Conservation (phyloP, 2,888 invertebrate species). For the Pegoplata infirma region DNA sequence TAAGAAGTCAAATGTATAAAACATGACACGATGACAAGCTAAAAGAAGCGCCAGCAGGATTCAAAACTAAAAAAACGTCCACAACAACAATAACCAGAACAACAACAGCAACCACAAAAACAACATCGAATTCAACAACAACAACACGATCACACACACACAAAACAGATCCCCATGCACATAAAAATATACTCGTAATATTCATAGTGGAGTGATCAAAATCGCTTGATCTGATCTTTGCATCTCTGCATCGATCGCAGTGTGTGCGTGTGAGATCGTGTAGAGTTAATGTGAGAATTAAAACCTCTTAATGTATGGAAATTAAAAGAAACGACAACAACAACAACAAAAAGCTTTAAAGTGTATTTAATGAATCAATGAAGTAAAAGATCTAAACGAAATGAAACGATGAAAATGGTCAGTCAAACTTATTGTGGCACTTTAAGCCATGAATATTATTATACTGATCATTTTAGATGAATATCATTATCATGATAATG, state of each 20-base stretch:
- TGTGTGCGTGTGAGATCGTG: constrained; percentile 70
- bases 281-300: constrained; percentile 76
- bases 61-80: constrained; percentile 56
- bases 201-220: constrained; percentile 20
- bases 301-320: constrained; percentile 74
- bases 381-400: constrained; percentile 60
- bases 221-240: constrained; percentile 65
- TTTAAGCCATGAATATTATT: constrained; percentile 43
- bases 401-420: constrained; percentile 46
- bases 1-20: constrained; percentile 70
- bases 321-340: constrained; percentile 48
- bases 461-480: constrained; percentile 38
- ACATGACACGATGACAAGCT: constrained; percentile 76
- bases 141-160: constrained; percentile 3
- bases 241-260: not conserved
- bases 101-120: not conserved
- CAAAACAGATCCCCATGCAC: not conserved
- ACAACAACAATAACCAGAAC: constrained; percentile 10
- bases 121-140: constrained; percentile 10
- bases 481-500: constrained; percentile 16
- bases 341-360: constrained; percentile 31
- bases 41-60: constrained; percentile 65
- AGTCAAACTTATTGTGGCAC: constrained; percentile 57
- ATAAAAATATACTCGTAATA: not conserved
- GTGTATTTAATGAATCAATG: constrained; percentile 58